phyloP scores from a whole-genome alignment of 2,888 invertebrate genomes.

The Drosophila trichaetosa region DNA sequence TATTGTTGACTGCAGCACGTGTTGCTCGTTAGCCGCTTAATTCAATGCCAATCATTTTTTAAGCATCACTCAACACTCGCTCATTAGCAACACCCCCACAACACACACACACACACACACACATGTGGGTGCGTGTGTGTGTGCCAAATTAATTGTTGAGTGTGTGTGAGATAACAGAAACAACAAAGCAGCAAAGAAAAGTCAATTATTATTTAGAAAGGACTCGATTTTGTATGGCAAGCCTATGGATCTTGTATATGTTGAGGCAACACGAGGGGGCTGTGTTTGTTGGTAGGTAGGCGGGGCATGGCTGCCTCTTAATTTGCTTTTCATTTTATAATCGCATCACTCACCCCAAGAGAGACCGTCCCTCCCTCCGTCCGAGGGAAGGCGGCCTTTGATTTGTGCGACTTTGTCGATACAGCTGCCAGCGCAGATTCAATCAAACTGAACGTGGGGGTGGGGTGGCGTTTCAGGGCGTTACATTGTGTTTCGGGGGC shows the following conservation, averaged over 20 bases:
- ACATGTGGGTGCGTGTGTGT: background rate
- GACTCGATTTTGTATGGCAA: conserved; percentile 11
- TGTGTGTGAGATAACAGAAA: conserved; percentile 31
- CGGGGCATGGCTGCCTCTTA: conserved; percentile 42
- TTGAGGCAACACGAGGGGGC: background rate
- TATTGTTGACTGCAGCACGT: conserved; percentile 46
- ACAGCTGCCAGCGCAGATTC: conserved; percentile 36
- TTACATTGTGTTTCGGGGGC: background rate
- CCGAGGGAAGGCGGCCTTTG: conserved; percentile 27
- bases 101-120: background rate
- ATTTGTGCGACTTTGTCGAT: conserved; percentile 35
- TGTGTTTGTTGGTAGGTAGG: background rate
- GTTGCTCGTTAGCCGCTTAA: conserved; percentile 61
- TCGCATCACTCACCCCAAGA: conserved; percentile 59
- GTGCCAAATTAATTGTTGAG: conserved; percentile 55
- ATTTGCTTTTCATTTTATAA: conserved; percentile 69
- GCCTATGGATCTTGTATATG: conserved; percentile 1
- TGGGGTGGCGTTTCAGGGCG: background rate
- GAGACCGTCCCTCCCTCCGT: background rate
- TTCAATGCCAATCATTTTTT: conserved; percentile 59
- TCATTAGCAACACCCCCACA: conserved; percentile 34
- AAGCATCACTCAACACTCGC: conserved; percentile 49
- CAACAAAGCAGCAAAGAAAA: conserved; percentile 31
- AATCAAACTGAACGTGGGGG: conserved; percentile 49
- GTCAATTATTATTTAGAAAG: conserved; percentile 52